Base-by-base conservation (phyloP, 2,113 vertebrate genomes). In the Toxotes jaculatrix region DNA sequence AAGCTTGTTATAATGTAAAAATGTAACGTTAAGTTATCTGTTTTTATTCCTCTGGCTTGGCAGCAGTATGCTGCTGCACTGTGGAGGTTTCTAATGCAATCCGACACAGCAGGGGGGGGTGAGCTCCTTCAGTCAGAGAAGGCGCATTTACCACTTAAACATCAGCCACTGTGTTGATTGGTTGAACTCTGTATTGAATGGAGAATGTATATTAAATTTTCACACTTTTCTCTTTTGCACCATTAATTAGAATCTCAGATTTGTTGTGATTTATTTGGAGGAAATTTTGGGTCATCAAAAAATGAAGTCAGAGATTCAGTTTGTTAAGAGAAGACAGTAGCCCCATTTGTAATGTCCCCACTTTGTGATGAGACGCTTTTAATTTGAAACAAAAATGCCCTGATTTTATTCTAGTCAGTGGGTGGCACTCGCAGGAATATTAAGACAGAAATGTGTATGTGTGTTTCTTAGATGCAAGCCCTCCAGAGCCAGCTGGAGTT, bases 401-500 rank as follows among this genome's bases (percentile, higher is more conserved):
- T 6, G 56, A 38, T 66, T 78, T 40, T 55, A 74, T 60, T 51
- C 3, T 4, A 42, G 23, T 2, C 8, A 40, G 13, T 64, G 8
- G 0, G 5, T 23, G 11, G 2, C 23, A 27, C n/a, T 62, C 2
- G 10, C 1, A 23, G 4, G 6, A 59, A 34, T 5, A 53, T 8
- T 51, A 21, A 38, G 16, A 27, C 66, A 23, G 19, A 72, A 10
- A 3, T 68, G 6, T 86, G 9, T 79, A 19, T 79, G 11, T 69
- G 34, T 78, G 9, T 80, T n/a, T 64, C 5, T 32, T 2, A 99
- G 98, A 94, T 99, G 62, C 97, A 98, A 93, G 96, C 95, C 31
- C 94, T 99, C 68, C 98, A 99, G 94, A 98, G 98, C 94, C 97
- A 98, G 92, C 92, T 99, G 74, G 98, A 98, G 67, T 99, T 99